Conservation (phyloP, 2,888 invertebrate species). For the Campoplex capitator region DNA sequence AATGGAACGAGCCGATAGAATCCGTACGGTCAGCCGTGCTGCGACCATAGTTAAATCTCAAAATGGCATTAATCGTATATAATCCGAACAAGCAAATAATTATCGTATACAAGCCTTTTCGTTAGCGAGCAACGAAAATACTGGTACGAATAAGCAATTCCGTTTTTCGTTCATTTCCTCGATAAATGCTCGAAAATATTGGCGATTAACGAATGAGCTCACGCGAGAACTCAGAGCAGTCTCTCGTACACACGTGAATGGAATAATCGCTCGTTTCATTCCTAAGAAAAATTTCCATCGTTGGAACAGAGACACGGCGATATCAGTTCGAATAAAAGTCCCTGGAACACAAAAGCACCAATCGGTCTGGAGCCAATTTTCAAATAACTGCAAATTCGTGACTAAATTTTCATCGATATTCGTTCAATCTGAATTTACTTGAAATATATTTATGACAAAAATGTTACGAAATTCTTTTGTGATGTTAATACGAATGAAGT, state of each 20-base stretch:
- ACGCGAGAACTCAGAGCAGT: slow-evolving; percentile 14
- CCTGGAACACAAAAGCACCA: slow-evolving; percentile 26
- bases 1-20: slow-evolving; percentile 14
- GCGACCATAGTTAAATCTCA: neutral
- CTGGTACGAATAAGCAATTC: neutral
- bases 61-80: neutral
- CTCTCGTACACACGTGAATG: neutral
- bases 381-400: neutral
- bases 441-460: neutral
- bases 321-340: slow-evolving; percentile 17
- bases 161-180: slow-evolving; percentile 12
- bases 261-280: slow-evolving; percentile 27
- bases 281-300: slow-evolving; percentile 6
- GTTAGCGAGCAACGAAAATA: neutral
- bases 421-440: neutral
- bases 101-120: neutral
- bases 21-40: neutral
- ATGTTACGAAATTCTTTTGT: no score
- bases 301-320: slow-evolving; percentile 13
- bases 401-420: neutral
- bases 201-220: slow-evolving; percentile 41
- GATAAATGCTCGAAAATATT: slow-evolving; percentile 30
- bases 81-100: neutral
- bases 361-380: neutral
- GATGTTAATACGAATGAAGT: no score